These are phyloP conservation scores for Onychomys arenicola DNA, from an alignment of 2,797 vertebrate species.

Conservation along the genomic window DNA sequence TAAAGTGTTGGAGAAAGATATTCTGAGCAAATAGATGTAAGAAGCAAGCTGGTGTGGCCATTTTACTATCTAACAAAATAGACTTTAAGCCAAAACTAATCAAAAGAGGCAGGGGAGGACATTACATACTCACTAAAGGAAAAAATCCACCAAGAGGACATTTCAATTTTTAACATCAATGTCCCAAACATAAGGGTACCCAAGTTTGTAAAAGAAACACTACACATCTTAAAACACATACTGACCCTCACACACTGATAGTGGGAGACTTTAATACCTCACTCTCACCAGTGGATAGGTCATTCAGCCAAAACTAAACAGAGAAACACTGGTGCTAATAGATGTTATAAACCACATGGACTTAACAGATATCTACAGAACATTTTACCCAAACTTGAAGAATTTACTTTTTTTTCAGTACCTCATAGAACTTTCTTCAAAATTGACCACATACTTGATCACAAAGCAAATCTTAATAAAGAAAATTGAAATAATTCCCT, in stretches of 20 bases:
- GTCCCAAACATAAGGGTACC: not conserved
- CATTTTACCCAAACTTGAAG: not conserved
- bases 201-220: not conserved
- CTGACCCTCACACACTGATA: not conserved
- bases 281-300: not conserved
- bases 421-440: not conserved
- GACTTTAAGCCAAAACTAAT: not conserved
- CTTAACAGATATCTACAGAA: not conserved
- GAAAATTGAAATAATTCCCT: not conserved
- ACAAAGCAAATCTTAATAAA: not conserved
- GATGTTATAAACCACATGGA: too few species aligned
- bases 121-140: not conserved
- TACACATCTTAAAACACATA: not conserved
- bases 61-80: not conserved
- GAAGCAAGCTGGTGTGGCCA: not conserved
- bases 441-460: not conserved
- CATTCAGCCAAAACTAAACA: not conserved
- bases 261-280: not conserved
- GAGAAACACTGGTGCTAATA: not conserved
- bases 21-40: not conserved
- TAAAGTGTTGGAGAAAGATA: not conserved
- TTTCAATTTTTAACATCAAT: not conserved
- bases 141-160: not conserved
- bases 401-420: not conserved
- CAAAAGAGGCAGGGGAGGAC: not conserved